A percentile compares a stretch with the other conserved stretches of the same genome.
Conservation (phyloP, 2,888 invertebrate species). For the Acronicta aceris region DNA sequence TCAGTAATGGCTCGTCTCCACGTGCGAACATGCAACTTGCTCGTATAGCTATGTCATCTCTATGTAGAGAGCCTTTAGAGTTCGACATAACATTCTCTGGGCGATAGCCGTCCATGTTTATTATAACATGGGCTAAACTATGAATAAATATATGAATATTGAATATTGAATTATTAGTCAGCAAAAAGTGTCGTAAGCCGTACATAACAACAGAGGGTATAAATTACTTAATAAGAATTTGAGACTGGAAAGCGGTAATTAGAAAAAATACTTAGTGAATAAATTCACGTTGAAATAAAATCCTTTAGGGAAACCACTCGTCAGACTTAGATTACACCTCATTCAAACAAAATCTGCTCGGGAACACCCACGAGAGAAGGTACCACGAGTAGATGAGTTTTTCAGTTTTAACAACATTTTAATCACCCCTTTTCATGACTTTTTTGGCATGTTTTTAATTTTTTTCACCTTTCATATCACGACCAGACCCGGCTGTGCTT, state of each 20-base stretch:
- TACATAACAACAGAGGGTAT: too few species aligned
- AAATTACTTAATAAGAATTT: background rate
- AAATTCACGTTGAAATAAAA: conserved; percentile 6
- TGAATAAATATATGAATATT: too few species aligned
- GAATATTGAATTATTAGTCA: too few species aligned
- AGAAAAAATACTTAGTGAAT: background rate
- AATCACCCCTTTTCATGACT: conserved; percentile 10
- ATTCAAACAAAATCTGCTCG: conserved; percentile 6
- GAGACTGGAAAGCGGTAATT: conserved; percentile 1
- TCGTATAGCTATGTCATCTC: too few species aligned
- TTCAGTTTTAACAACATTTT: conserved; percentile 11
- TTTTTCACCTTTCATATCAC: conserved; percentile 46
- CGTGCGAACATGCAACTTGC: too few species aligned
- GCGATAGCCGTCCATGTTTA: too few species aligned
- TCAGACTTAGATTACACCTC: conserved; percentile 12
- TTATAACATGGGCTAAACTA: too few species aligned
- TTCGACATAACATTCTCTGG: too few species aligned
- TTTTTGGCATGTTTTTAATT: conserved; percentile 46
- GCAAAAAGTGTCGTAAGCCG: too few species aligned
- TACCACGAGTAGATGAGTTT: conserved; percentile 4
- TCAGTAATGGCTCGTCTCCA: too few species aligned
- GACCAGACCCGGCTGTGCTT: conserved; percentile 77
- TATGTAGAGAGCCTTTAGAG: too few species aligned
- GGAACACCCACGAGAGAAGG: background rate
- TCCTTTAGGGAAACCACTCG: conserved; percentile 2